phyloP scores from a whole-genome alignment of 2,888 invertebrate species.

The Ernsta delagoae region DNA sequence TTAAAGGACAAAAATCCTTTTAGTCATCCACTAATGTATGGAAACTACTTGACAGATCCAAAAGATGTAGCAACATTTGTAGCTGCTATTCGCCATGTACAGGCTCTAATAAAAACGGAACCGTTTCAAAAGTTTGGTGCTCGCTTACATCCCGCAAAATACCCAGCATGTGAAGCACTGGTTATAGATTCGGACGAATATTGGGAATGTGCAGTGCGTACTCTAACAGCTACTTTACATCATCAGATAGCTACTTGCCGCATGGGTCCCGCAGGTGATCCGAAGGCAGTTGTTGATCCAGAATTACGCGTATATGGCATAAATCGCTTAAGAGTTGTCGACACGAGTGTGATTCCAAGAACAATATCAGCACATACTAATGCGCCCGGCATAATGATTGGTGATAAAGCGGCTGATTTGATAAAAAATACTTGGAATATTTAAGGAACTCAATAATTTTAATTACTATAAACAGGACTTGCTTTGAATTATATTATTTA shows the following conservation, averaged over 20 bases:
- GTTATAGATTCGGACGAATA: slow-evolving; percentile 86
- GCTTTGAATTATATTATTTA: neutral
- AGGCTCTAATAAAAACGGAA: slow-evolving; percentile 83
- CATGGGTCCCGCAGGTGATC: slow-evolving; percentile 88
- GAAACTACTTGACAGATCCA: slow-evolving; percentile 90
- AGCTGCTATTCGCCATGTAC: slow-evolving; percentile 86
- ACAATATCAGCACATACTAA: slow-evolving; percentile 88
- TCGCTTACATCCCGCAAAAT: slow-evolving; percentile 75
- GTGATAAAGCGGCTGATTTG: slow-evolving; percentile 89
- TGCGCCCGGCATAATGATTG: slow-evolving; percentile 89
- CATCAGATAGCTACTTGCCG: slow-evolving; percentile 89
- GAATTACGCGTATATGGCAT: slow-evolving; percentile 86
- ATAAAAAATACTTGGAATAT: slow-evolving; percentile 79
- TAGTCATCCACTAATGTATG: slow-evolving; percentile 90
- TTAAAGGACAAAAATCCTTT: slow-evolving; percentile 90
- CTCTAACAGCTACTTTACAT: slow-evolving; percentile 85
- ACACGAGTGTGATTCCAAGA: slow-evolving; percentile 88
- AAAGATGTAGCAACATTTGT: slow-evolving; percentile 85
- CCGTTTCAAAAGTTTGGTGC: slow-evolving; percentile 86
- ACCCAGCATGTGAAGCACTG: slow-evolving; percentile 79
- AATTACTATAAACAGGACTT: neutral
- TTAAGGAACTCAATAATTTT: neutral
- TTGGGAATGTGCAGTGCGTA: slow-evolving; percentile 88
- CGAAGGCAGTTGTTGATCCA: slow-evolving; percentile 87
- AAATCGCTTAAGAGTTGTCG: slow-evolving; percentile 86